Percentiles rank a stretch among this genome's conserved stretches.
Conservation (phyloP, 2,888 invertebrate species). For the Ariolimax columbianus region DNA sequence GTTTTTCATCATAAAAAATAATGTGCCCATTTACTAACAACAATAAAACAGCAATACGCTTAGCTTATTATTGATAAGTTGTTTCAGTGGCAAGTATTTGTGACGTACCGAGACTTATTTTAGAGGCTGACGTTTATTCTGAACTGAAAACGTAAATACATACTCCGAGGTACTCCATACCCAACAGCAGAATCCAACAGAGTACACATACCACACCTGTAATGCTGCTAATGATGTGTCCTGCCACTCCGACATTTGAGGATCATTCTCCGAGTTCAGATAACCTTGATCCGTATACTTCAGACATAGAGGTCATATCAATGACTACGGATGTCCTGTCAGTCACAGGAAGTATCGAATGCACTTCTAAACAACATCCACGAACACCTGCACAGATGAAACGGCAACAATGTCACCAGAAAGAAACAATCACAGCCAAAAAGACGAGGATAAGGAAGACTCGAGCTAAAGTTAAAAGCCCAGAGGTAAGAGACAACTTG, state of each 20-base stretch:
- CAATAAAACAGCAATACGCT: no score
- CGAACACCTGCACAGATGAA: neutral
- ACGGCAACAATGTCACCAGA: neutral
- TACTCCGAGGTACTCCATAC: no score
- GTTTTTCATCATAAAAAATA: no score
- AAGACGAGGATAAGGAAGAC: conserved; percentile 40
- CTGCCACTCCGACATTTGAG: conserved; percentile 17
- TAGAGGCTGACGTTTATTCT: no score
- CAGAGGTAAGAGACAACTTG: conserved; percentile 37
- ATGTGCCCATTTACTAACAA: no score
- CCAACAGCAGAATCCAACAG: no score
- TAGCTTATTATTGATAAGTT: no score
- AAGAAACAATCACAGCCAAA: conserved; percentile 1
- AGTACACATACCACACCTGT: neutral
- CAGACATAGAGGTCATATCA: conserved; percentile 35
- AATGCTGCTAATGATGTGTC: conserved; percentile 19
- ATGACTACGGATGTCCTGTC: conserved; percentile 25
- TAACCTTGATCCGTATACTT: conserved; percentile 18
- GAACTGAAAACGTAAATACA: no score
- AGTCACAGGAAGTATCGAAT: neutral
- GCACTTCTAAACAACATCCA: neutral
- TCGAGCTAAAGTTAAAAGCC: conserved; percentile 44
- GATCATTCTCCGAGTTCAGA: neutral
- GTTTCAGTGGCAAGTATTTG: no score
- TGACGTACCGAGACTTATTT: no score